Conservation (phyloP, 2,113 vertebrate species). For the Ictidomys tridecemlineatus region DNA sequence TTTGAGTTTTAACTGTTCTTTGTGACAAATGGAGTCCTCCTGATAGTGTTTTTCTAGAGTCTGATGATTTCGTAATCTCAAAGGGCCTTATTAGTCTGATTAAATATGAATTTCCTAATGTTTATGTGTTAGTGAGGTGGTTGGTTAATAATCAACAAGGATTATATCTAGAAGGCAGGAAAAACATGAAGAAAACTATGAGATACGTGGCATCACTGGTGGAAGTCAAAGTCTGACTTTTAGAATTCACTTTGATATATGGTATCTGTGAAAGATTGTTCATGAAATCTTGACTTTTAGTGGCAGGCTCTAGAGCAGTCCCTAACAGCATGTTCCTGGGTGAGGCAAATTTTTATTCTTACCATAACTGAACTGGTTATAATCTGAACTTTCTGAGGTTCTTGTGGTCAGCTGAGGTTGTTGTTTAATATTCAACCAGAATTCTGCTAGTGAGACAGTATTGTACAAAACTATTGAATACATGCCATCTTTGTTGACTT, state of each 20-base stretch:
- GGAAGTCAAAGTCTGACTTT: no score
- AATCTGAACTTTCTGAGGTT: not conserved
- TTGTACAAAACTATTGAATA: not conserved
- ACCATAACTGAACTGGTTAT: not conserved
- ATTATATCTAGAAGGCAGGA: not conserved
- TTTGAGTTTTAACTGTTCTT: not conserved
- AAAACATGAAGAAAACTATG: not conserved
- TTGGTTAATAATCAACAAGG: not conserved
- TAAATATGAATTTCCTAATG: not conserved
- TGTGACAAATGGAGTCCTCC: not conserved
- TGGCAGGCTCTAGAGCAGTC: not conserved
- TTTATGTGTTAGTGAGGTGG: not conserved
- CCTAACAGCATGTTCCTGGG: not conserved
- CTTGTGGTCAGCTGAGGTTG: not conserved
- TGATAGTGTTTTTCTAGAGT: not conserved
- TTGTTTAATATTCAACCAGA: constrained; percentile 60
- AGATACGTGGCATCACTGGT: not conserved
- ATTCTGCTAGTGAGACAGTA: not conserved
- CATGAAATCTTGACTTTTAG: not conserved
- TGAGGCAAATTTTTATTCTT: not conserved
- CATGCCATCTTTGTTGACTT: no score
- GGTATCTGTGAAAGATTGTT: no score
- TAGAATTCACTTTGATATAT: no score
- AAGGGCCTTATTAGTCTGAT: not conserved
- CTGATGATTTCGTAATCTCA: not conserved